Percentiles rank a stretch among this genome's conserved stretches.
These are phyloP conservation scores for Nipponacmea schrenckii DNA, from an alignment of 2,888 invertebrate genomes.

Conservation along the genomic window DNA sequence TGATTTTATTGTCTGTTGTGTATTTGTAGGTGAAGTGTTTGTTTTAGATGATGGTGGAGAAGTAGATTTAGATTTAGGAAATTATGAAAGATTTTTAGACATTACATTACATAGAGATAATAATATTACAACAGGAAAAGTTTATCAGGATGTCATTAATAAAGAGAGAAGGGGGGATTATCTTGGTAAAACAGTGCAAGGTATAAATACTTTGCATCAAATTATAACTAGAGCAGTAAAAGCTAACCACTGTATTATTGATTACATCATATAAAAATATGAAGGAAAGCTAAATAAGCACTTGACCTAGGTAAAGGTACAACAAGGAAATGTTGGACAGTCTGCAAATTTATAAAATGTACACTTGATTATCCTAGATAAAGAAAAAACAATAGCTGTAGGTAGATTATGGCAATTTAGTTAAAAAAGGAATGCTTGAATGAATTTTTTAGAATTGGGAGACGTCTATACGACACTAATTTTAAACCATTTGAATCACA, in stretches of 20 bases:
- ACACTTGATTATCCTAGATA: no score
- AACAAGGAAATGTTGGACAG: not conserved
- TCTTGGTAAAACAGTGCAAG: conserved; percentile 98
- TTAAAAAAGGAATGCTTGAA: no score
- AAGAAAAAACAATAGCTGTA: no score
- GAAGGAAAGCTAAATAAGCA: no score
- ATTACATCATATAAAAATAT: no score
- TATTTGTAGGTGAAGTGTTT: conserved; percentile 90
- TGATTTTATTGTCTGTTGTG: no score
- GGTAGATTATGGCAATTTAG: no score
- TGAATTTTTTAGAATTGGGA: no score
- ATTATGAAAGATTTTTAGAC: conserved; percentile 97
- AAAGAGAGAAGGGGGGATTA: conserved; percentile 95
- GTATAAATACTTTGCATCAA: conserved; percentile 69
- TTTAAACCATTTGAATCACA: not conserved
- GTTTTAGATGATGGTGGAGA: conserved; percentile 99
- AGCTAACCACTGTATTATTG: no score
- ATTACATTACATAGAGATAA: conserved; percentile 94
- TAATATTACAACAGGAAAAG: conserved; percentile 99
- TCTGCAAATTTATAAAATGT: no score
- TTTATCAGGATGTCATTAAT: conserved; percentile 94
- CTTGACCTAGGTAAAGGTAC: no score
- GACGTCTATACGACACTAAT: no score
- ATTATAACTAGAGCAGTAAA: not conserved
- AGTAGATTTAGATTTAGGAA: conserved; percentile 98